Percentiles rank a stretch among this genome's conserved stretches.
Evolutionary conservation across 2,797 vertebrate species (phyloP).

Genomic region (Poeciliopsis gracilis): DNA sequence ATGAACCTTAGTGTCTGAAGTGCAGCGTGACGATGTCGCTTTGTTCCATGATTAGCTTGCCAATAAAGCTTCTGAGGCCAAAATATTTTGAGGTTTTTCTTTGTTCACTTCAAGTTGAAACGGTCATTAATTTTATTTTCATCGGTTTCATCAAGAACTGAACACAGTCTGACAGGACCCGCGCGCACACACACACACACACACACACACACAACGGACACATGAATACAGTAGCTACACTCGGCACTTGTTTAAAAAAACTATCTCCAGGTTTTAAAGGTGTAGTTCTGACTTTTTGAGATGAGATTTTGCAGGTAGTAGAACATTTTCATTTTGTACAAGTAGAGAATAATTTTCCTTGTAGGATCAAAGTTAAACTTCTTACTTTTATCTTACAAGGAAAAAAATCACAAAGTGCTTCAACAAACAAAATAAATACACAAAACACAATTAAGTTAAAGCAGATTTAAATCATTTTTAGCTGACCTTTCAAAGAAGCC

Average conservation of each 20-base stretch:
- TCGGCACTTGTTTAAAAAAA: neutral
- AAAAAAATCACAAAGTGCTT: no score
- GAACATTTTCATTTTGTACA: neutral
- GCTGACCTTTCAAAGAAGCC: no score
- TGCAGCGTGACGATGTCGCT: neutral
- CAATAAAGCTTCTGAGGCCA: constrained; percentile 15
- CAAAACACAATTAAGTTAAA: no score
- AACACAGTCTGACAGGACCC: neutral
- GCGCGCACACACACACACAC: no score
- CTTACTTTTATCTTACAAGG: no score
- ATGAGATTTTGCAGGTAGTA: neutral
- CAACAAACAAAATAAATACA: no score
- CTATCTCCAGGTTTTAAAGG: neutral
- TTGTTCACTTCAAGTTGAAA: neutral
- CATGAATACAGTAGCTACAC: neutral
- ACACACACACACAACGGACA: neutral
- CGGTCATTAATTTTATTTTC: neutral
- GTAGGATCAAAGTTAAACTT: neutral
- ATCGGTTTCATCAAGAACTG: neutral
- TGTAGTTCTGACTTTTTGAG: neutral
- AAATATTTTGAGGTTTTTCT: neutral
- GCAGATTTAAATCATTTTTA: no score
- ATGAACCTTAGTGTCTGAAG: neutral
- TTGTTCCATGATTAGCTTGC: neutral
- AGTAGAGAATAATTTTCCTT: neutral